Evolutionary conservation across 2,888 invertebrate species (phyloP).

Genomic region (Xestia xanthographa): DNA sequence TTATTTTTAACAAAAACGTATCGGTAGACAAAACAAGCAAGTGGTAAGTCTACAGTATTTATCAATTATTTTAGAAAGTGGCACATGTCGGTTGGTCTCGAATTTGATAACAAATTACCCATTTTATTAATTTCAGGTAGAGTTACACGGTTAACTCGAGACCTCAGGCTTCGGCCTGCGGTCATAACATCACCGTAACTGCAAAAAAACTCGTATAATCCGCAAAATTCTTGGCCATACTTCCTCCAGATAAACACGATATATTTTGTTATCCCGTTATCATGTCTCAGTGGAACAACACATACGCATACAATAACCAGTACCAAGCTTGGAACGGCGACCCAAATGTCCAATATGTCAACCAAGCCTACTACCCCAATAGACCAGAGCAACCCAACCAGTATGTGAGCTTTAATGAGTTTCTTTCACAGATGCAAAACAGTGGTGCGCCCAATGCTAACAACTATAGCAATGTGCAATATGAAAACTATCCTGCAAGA

Average conservation of each 20-base stretch:
- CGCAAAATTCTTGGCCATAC: slow-evolving; percentile 61
- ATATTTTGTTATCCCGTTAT: slow-evolving; percentile 65
- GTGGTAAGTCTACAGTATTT: slow-evolving; percentile 76
- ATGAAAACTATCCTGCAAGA: slow-evolving; percentile 78
- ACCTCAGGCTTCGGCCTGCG: slow-evolving; percentile 88
- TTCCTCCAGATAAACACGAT: slow-evolving; percentile 60
- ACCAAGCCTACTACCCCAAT: slow-evolving; percentile 81
- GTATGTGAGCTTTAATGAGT: slow-evolving; percentile 87
- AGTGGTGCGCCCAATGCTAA: slow-evolving; percentile 72
- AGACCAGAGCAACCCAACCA: slow-evolving; percentile 81
- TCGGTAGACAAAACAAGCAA: slow-evolving; percentile 70
- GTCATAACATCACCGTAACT: slow-evolving; percentile 72
- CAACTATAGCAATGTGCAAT: slow-evolving; percentile 79
- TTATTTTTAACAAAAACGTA: slow-evolving; percentile 72
- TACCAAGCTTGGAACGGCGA: slow-evolving; percentile 85
- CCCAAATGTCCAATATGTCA: slow-evolving; percentile 79
- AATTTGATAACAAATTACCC: slow-evolving; percentile 68
- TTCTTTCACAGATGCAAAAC: slow-evolving; percentile 84
- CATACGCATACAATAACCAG: slow-evolving; percentile 84
- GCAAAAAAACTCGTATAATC: slow-evolving; percentile 62
- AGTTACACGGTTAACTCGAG: slow-evolving; percentile 67
- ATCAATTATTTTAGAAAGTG: slow-evolving; percentile 67
- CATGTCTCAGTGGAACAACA: slow-evolving; percentile 89
- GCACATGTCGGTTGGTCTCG: slow-evolving; percentile 77
- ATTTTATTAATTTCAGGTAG: slow-evolving; percentile 75